Base-by-base conservation (phyloP, 1,140 invertebrate species). In the Cryptotermes secundus region DNA sequence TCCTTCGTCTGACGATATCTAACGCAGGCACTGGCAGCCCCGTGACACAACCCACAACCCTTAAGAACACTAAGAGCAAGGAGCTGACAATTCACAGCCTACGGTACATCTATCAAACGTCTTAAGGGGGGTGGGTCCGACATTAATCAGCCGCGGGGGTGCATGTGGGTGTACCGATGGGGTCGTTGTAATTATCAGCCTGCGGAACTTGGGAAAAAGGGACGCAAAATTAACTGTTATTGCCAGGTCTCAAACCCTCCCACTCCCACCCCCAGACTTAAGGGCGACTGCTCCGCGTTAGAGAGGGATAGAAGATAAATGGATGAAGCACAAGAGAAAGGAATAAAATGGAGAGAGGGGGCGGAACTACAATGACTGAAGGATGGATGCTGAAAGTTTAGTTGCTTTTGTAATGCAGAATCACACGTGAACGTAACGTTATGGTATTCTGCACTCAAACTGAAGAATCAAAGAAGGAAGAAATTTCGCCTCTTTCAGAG, bases 181-280 rank as follows among this genome's bases (percentile, higher is more conserved):
- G 59, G 31, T n/a, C 59, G n/a, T 72, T 72, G 59, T 72, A 72
- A 72, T 72, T 72, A 72, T 72, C 59, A 72, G 31, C 59, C 59
- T 26, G 26, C 59, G 59, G 45, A 19, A 3, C 16, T 22, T 19
- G 45, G 53, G 53, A n/a, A 31, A 72, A 16, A 72, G 31, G 14
- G n/a, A 26, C 26, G 0, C 26, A 72, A 14, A 72, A 72, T 72
- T 72, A 72, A 72, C 59, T 26, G 59, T 72, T 72, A 72, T 72
- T 72, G n/a, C 59, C 59, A 72, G 59, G 59, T 72, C 59, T 31
- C 59, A n/a, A n/a, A 72, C 16, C 59, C 26, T 16, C n/a, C 7
- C n/a, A n/a, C n/a, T n/a, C n/a, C n/a, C n/a, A n/a, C n/a, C 59
- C 26, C 59, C 59, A 26, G 7, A 14, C 59, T 26, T 72, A 72